Evolutionary conservation across 2,797 vertebrate species (phyloP), one percentile per base, ranked within the genome.

Genomic region (Cossypha dichroa): DNA sequence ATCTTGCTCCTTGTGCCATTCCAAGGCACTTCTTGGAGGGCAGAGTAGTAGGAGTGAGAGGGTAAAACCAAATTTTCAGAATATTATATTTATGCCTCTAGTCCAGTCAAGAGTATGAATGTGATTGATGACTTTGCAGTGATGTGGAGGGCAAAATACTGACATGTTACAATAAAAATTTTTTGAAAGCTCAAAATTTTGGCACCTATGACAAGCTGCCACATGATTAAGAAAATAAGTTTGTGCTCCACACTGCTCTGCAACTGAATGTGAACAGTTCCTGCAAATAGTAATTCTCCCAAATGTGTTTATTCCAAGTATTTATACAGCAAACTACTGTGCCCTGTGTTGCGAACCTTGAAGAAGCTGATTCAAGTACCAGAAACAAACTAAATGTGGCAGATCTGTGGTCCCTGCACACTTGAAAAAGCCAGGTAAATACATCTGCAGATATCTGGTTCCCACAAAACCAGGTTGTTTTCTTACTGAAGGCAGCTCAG

Each of bases 331-430:
- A 62, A 77, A 36, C 18, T 74, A 19, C 69, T 38, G 19, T 59
- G 36, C 16, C 6, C 10, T 15, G 33, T 20, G 40, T 8, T 19
- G 33, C 0, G 0, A 84, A 85, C 15, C 15, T 69, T 58, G 36
- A 83, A 72, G 9, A 55, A 70, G 13, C 31, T 77, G 63, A 59
- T 36, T 79, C 36, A 66, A 54, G 10, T 70, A 34, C 26, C 9
- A 45, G 75, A 60, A 90, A 33, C n/a, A 31, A 46, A 10, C 4
- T 55, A 40, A 78, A 45, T 29, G 25, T 55, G 66, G 25, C 51
- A 80, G 40, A 62, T 52, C 19, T 15, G 2, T 23, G 6, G 36
- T 45, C 38, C 15, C 56, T 68, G 34, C 29, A 26, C 2, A 8
- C 36, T 70, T 43, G 7, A 33, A 74, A 72, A 83, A 67, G 20